Evolutionary conservation across 2,113 vertebrate species (phyloP), one percentile per base, ranked within the genome.

Genomic region (Neogale vison): DNA sequence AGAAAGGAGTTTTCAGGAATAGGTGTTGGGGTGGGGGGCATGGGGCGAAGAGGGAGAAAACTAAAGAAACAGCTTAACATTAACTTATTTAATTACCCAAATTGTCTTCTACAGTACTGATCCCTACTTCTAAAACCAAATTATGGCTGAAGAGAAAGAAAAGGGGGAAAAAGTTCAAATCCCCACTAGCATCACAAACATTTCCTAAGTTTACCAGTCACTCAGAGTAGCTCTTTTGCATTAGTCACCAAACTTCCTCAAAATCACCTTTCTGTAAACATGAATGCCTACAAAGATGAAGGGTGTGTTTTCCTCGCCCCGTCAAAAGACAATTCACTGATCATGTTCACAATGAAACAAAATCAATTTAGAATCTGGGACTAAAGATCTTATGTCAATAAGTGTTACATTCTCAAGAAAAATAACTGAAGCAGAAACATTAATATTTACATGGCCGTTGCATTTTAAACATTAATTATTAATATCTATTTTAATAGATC

Each of bases 401-500:
- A 31, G 5, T 24, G 4, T 52, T 97, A 91, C 61, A 80, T 93
- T 87, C 45, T 29, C 45, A 57, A 97, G 67, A 77, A 96, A 97
- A 96, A 92, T 47, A 90, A 96, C 5, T 92, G 71, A 88, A 88
- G n/a, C 42, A 95, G 83, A 90, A 97, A 92, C 21, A 10, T 88
- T 47, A 88, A 88, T 86, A 55, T 1, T 61, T 96, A 10, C 2
- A 31, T n/a, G 1, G 57, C 77, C 83, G 55, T 4, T 90, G 11
- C 31, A 84, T 34, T 96, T 95, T 89, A 67, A 91, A 12, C 31
- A 92, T 42, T 83, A 85, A 74, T 93, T 85, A 74, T 17, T 13
- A 82, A 29, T 89, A 87, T 77, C 77, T 89, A 87, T 21, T 42
- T 91, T 42, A 42, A 42, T 42, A 42, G 42, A 42, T 42, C 4